phyloP scores from a whole-genome alignment of 2,888 invertebrate genomes.

The Drosophila anceps region DNA sequence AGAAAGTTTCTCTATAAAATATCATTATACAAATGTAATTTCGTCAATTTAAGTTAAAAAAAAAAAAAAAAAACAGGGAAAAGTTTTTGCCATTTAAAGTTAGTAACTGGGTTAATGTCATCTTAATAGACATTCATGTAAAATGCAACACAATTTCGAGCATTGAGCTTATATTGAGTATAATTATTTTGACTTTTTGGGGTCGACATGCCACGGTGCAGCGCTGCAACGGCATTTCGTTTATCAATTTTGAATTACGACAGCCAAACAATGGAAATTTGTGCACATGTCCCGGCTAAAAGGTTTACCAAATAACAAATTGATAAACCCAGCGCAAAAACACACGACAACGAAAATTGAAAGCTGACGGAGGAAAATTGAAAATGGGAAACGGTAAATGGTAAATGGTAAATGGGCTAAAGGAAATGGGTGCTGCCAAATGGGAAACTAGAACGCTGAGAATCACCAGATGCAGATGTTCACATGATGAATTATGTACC shows the following conservation, averaged over 20 bases:
- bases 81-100: slow-evolving; percentile 7
- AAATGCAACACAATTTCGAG: background rate
- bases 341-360: slow-evolving; percentile 1
- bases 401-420: no score
- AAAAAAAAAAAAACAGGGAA: background rate
- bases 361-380: slow-evolving; percentile 6
- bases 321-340: slow-evolving; percentile 35
- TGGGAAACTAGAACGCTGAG: slow-evolving; percentile 15
- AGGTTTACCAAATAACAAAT: slow-evolving; percentile 44
- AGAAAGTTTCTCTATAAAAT: slow-evolving; percentile 2
- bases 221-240: background rate
- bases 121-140: slow-evolving; percentile 9
- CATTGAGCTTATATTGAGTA: background rate
- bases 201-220: background rate
- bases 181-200: slow-evolving; percentile 7
- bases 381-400: background rate
- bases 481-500: slow-evolving; percentile 64
- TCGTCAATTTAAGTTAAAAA: background rate
- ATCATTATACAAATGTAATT: background rate
- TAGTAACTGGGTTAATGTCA: slow-evolving; percentile 26
- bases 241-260: slow-evolving; percentile 35
- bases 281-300: slow-evolving; percentile 48
- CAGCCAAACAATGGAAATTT: slow-evolving; percentile 54
- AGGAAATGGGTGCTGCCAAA: background rate
- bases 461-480: slow-evolving; percentile 58